Evolutionary conservation across 2,888 invertebrate genomes (phyloP).

Genomic region (Anticlea derivata): DNA sequence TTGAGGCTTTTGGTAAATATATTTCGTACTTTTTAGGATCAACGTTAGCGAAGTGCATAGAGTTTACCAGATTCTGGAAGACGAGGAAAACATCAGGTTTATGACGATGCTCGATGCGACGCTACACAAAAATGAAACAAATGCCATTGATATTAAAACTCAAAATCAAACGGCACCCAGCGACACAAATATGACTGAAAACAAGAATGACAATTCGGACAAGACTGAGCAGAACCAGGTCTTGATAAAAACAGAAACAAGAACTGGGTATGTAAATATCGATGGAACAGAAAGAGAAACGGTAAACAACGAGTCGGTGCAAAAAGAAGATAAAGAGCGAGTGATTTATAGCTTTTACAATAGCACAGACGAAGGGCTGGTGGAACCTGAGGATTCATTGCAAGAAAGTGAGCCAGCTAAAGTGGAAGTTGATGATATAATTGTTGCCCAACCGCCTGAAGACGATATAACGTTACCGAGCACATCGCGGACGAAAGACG

Average conservation of each 20-base stretch:
- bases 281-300: conserved; percentile 75
- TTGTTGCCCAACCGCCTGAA: conserved; percentile 51
- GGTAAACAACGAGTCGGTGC: conserved; percentile 57
- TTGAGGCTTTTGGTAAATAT: no score
- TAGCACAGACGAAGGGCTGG: conserved; percentile 38
- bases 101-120: conserved; percentile 69
- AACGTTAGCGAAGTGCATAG: conserved; percentile 78
- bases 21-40: conserved; percentile 55
- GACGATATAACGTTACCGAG: conserved; percentile 61
- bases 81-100: conserved; percentile 75
- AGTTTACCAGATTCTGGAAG: conserved; percentile 76
- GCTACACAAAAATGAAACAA: conserved; percentile 44
- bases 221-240: conserved; percentile 53
- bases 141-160: conserved; percentile 29
- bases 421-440: conserved; percentile 72
- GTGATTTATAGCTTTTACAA: conserved; percentile 56
- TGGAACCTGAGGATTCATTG: conserved; percentile 6
- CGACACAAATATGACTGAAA: conserved; percentile 25
- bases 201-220: conserved; percentile 5
- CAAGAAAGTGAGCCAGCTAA: conserved; percentile 29
- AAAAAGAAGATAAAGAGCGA: conserved; percentile 66
- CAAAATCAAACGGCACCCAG: conserved; percentile 27
- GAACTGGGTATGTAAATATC: conserved; percentile 72
- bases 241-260: conserved; percentile 74
- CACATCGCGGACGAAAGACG: conserved; percentile 61